Evolutionary conservation across 2,797 vertebrate species (phyloP), one percentile per base, ranked within the genome.

Genomic region (Dicrostonyx torquatus): DNA sequence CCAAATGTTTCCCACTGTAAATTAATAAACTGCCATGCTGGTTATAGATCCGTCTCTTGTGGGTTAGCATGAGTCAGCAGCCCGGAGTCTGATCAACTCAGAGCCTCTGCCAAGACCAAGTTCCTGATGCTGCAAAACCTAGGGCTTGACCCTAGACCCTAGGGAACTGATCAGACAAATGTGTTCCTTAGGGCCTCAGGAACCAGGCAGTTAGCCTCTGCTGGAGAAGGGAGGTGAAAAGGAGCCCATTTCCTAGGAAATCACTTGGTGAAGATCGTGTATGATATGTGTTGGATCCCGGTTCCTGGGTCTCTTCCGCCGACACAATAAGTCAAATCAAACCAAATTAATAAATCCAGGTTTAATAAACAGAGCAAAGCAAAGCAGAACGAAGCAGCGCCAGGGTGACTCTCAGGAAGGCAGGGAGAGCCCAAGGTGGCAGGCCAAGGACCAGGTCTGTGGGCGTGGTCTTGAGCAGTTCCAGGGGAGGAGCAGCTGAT

Each of bases 61-160:
- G 95, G 89, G 58, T 96, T 88, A 66, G 85, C 37, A 84, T 96
- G 96, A 97, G 88, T 97, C 96, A 97, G 95, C 96, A 97, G 91
- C 62, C 58, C 86, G 40, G 50, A 92, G 87, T 90, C 85, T 88
- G 84, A 95, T 79, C 87, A 93, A 88, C 82, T 83, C 90, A 45
- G 91, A 87, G 43, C 2, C 34, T 94, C 95, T 95, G 94, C 96
- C 95, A 94, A 96, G 92, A 95, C 94, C 31, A 53, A 91, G 82
- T 92, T 89, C 95, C 95, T 95, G 93, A 95, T 76, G 87, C 78
- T 93, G 82, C 90, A 96, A 91, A 94, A 58, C 53, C 75, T 48
- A 95, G 82, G 78, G 73, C 75, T 85, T 95, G 70, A 96, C 45
- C 88, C 89, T 55, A 43, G 76, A 84, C 77, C 76, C 82, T 77